Base-by-base conservation (phyloP, 2,888 invertebrate genomes). In the Tillus elongatus region DNA sequence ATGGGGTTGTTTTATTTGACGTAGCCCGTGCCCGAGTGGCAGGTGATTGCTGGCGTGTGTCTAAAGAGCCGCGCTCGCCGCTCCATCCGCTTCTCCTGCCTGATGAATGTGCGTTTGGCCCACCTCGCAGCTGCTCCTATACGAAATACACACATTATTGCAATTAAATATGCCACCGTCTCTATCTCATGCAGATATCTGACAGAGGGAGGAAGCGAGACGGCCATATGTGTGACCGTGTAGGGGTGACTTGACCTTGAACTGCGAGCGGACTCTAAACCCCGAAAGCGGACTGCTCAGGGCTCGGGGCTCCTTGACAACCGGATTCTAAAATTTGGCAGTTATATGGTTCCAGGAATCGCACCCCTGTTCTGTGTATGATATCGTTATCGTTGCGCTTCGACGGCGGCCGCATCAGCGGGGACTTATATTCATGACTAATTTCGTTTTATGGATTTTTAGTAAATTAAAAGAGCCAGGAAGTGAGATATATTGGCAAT, bases 41-140 rank as follows among this genome's bases (percentile, higher is more conserved):
- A 67, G 63, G 63, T 67, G 69, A 68, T 62, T 64, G 68, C 62
- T 64, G 67, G 66, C 68, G 69, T 68, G 61, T 69, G 69, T 71
- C 71, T 69, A 63, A 63, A 52, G 53, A 53, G 45, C 41, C 43
- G 49, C 49, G 42, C 48, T 49, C 37, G 46, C 44, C 41, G 48
- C 47, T n/a, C n/a, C n/a, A n/a, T n/a, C n/a, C n/a, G n/a, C n/a
- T n/a, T n/a, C n/a, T 49, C 57, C 55, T 54, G 56, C 50, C 58
- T 55, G 54, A 52, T 54, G 55, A 54, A 56, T 53, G 52, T 47
- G 49, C 43, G 44, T 47, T n/a, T 52, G 53, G 53, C 56, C 51
- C 55, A 49, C 52, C 50, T 57, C 45, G 52, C 53, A 54, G 52
- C 51, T 56, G 53, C 52, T 47, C 47, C 42, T 43, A 11, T 42